Evolutionary conservation across 2,113 vertebrate species (phyloP), one percentile per base, ranked within the genome.

Genomic region (Erythrocercus mccallii): DNA sequence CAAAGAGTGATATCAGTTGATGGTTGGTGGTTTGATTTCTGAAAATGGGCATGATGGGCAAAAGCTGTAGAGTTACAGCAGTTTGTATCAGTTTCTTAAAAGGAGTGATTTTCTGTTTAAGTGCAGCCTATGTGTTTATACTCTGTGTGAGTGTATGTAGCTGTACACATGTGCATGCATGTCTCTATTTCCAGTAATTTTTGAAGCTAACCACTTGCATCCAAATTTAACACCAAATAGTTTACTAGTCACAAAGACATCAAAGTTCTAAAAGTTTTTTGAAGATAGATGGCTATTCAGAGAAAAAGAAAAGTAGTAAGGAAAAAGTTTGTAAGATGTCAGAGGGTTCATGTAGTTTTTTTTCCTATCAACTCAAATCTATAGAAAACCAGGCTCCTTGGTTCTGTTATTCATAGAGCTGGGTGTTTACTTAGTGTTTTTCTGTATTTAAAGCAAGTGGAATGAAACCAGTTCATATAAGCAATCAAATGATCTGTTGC

Each of bases 401-500:
- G 38, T 68, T 91, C 60, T 88, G 23, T 93, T 97, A 58, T 82
- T 80, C 87, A n/a, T 19, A 65, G 57, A 82, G 15, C 65, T 93
- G 44, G 24, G 37, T 60, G 35, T 79, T 60, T 94, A 45, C 50
- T 89, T 82, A 37, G 4, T 35, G 2, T 76, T 90, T 66, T 71
- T 45, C 68, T 92, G 42, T 90, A 71, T 82, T 94, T 95, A 73
- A 80, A 88, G 51, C 33, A 80, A 94, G 50, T 47, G 35, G 74
- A 73, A 95, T 23, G 24, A 93, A 94, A 88, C 15, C 37, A 70
- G 33, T 90, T 96, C 89, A 85, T 88, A 62, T 68, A 90, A 72
- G 90, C 81, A 82, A 70, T 85, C 73, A 80, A 91, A 60, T 0
- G 15, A 88, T 90, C 78, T 86, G 68, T 61, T 91, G 71, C 78